Percentiles rank a stretch among this genome's conserved stretches.
These are phyloP conservation scores for Campylomormyrus tamandua DNA, from an alignment of 2,113 vertebrate genomes.

Conservation along the genomic window DNA sequence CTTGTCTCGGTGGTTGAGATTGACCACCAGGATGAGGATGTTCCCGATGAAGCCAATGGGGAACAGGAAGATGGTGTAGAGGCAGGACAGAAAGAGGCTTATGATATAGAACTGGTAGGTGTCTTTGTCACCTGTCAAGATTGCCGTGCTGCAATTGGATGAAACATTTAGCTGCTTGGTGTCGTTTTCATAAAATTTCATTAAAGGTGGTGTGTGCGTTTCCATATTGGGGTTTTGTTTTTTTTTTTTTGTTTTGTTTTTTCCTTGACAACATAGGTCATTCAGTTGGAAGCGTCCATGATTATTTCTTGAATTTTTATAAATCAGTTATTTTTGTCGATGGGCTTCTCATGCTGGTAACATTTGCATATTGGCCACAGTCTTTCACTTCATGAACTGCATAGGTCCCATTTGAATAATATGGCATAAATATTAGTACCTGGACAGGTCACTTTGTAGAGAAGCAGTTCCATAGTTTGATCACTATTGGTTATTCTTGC, in stretches of 20 bases:
- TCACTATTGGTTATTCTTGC: neutral
- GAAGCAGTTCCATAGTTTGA: neutral
- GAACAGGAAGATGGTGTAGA: constrained; percentile 78
- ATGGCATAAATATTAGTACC: neutral
- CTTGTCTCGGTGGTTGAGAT: constrained; percentile 69
- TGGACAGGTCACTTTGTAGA: neutral
- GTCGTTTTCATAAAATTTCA: constrained; percentile 44
- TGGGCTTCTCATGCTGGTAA: neutral
- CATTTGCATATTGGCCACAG: neutral
- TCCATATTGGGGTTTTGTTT: constrained; percentile 45
- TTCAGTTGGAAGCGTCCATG: neutral
- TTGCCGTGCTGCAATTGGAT: constrained; percentile 33
- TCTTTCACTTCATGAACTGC: neutral
- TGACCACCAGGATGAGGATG: constrained; percentile 78
- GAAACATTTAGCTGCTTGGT: constrained; percentile 49
- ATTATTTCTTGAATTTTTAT: neutral
- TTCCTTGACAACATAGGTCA: constrained; percentile 13
- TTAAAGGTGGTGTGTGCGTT: constrained; percentile 22
- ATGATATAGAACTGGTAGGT: constrained; percentile 61
- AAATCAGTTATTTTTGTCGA: neutral
- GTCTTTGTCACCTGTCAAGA: constrained; percentile 39
- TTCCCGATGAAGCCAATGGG: constrained; percentile 84
- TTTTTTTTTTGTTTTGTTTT: neutral
- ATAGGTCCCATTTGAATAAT: neutral
- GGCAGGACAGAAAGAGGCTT: constrained; percentile 71